Conservation (phyloP, 2,888 invertebrate genomes). For the Trichopria drosophilae region DNA sequence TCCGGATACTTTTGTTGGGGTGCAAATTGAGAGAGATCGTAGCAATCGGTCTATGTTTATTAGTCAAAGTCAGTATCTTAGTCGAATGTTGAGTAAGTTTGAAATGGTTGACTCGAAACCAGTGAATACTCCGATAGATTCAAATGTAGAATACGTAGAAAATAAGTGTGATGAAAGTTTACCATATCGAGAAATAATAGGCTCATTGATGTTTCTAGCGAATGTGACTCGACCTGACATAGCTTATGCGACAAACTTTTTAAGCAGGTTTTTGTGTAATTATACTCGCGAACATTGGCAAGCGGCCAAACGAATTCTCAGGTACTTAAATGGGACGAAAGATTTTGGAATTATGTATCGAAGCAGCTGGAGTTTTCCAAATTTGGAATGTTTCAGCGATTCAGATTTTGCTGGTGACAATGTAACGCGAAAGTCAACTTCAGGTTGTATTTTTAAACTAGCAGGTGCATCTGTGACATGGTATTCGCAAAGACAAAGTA, state of each 20-base stretch:
- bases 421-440: too few species aligned
- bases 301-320: too few species aligned
- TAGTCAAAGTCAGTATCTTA: background rate
- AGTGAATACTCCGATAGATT: background rate
- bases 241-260: too few species aligned
- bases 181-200: constrained; percentile 3
- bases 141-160: background rate
- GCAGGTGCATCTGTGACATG: constrained; percentile 30
- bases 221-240: too few species aligned
- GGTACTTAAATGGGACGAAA: too few species aligned
- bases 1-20: background rate
- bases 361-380: too few species aligned
- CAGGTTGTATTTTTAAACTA: constrained; percentile 23
- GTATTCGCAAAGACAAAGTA: constrained; percentile 29
- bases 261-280: too few species aligned
- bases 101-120: background rate
- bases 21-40: background rate
- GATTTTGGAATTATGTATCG: too few species aligned
- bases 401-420: constrained; percentile 32
- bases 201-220: constrained; percentile 4
- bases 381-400: constrained; percentile 25
- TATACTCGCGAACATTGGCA: too few species aligned
- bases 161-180: too few species aligned
- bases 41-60: background rate
- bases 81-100: background rate